These are phyloP conservation scores for Carcina quercana DNA, from an alignment of 2,888 invertebrate genomes.

Conservation along the genomic window DNA sequence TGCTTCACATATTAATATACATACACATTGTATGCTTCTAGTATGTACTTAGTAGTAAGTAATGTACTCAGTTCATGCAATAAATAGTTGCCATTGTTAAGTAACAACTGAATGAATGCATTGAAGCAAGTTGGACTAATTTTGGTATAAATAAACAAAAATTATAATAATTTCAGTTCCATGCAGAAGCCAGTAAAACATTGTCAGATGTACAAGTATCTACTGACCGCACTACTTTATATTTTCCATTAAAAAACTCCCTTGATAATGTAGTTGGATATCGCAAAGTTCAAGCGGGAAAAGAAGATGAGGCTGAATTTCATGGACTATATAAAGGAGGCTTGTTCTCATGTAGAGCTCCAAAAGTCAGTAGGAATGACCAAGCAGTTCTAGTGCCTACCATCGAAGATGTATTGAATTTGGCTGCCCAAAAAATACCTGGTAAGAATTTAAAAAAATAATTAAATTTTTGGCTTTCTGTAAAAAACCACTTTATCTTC, in stretches of 20 bases:
- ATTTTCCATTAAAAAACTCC: constrained; percentile 79
- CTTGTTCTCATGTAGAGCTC: constrained; percentile 47
- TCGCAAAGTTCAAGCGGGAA: constrained; percentile 67
- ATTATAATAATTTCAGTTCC: constrained; percentile 41
- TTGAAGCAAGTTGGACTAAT: constrained; percentile 2
- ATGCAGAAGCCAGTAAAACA: constrained; percentile 54
- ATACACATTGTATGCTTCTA: too few species aligned
- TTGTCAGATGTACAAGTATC: constrained; percentile 74
- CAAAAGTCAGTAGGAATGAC: constrained; percentile 44
- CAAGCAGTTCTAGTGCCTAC: constrained; percentile 68
- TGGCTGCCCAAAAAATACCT: constrained; percentile 59
- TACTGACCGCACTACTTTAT: constrained; percentile 64
- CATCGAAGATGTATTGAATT: constrained; percentile 55
- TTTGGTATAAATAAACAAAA: constrained; percentile 1
- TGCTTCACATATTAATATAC: too few species aligned
- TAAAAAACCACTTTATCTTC: too few species aligned
- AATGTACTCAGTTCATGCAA: too few species aligned
- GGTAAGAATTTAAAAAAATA: neutral
- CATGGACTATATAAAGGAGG: constrained; percentile 53
- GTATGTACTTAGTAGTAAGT: too few species aligned
- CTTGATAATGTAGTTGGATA: constrained; percentile 79
- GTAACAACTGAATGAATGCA: constrained; percentile 18
- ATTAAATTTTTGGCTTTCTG: too few species aligned
- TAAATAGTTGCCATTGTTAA: too few species aligned
- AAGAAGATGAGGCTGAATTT: constrained; percentile 46